Evolutionary conservation across 1,140 invertebrate species (phyloP).

Genomic region (Hesperophylax magnus): DNA sequence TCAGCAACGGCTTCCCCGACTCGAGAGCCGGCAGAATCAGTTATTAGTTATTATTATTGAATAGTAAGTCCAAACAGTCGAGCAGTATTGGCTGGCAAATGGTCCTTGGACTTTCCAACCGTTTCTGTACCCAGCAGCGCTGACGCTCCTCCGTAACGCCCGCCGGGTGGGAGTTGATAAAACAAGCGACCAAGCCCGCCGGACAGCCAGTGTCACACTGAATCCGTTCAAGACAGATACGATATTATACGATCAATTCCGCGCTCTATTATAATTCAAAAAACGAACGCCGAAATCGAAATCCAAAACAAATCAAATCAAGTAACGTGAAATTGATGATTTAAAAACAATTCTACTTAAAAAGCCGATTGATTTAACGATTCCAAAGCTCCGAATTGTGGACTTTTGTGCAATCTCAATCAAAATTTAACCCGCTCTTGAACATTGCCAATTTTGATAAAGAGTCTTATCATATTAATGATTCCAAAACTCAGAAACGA

Average conservation of each 20-base stretch:
- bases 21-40: neutral
- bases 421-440: too few species aligned
- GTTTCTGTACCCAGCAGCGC: neutral
- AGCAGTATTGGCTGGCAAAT: neutral
- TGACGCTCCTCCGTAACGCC: constrained; percentile 13
- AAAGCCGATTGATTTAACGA: too few species aligned
- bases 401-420: too few species aligned
- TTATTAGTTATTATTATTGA: too few species aligned
- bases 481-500: neutral
- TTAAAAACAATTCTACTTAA: too few species aligned
- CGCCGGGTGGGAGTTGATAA: constrained; percentile 33
- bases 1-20: constrained; percentile 1
- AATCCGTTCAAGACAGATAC: neutral
- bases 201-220: constrained; percentile 35
- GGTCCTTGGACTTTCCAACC: constrained; percentile 47
- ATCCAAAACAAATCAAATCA: neutral
- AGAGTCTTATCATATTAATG: neutral
- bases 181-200: constrained; percentile 41
- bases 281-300: neutral
- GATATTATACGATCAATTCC: neutral
- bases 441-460: too few species aligned
- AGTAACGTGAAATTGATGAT: too few species aligned
- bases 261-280: neutral
- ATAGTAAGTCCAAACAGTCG: too few species aligned
- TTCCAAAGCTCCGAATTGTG: too few species aligned